Percentiles rank a stretch among this genome's conserved stretches.
Evolutionary conservation across 35 echinoderm and acorn worm genomes (phyloP).

Genomic region (Ophiothrix spiculata): DNA sequence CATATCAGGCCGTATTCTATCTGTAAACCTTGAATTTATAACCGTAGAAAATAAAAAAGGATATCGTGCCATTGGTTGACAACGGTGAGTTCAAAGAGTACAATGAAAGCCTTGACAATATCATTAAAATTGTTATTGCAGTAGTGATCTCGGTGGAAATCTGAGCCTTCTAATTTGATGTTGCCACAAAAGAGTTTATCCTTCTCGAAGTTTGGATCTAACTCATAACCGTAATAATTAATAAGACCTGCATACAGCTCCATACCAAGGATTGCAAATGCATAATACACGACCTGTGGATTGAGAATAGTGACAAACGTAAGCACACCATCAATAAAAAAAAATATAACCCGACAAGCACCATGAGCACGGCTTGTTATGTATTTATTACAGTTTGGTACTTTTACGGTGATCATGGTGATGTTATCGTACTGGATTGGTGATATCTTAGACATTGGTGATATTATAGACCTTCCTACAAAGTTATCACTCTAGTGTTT

Average conservation of each 20-base stretch:
- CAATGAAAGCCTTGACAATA: slow-evolving; percentile 74
- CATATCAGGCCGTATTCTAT: too few relatives aligned
- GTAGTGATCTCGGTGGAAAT: slow-evolving; percentile 86
- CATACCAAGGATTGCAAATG: slow-evolving; percentile 94
- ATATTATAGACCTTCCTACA: too few relatives aligned
- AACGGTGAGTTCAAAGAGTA: slow-evolving; percentile 85
- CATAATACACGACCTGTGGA: slow-evolving; percentile 80
- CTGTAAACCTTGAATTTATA: too few relatives aligned
- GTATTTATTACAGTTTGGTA: too few relatives aligned
- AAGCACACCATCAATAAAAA: too few relatives aligned
- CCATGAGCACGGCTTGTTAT: too few relatives aligned
- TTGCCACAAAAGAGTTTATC: slow-evolving; percentile 53
- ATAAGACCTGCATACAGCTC: slow-evolving; percentile 60
- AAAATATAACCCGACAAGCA: too few relatives aligned
- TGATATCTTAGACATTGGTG: too few relatives aligned
- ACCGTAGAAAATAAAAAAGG: slow-evolving; percentile 45
- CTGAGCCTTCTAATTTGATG: slow-evolving; percentile 35
- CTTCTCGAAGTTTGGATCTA: background rate
- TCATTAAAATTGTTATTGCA: slow-evolving; percentile 99
- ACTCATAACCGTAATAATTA: slow-evolving; percentile 71
- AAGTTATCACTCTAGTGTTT: too few relatives aligned
- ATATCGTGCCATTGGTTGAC: slow-evolving; percentile 99
- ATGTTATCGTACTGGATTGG: too few relatives aligned
- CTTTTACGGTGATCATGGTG: too few relatives aligned
- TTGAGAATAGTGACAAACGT: too few relatives aligned